Evolutionary conservation across 2,113 vertebrate genomes (phyloP), one percentile per base, ranked within the genome.

Genomic region (Equus przewalskii): DNA sequence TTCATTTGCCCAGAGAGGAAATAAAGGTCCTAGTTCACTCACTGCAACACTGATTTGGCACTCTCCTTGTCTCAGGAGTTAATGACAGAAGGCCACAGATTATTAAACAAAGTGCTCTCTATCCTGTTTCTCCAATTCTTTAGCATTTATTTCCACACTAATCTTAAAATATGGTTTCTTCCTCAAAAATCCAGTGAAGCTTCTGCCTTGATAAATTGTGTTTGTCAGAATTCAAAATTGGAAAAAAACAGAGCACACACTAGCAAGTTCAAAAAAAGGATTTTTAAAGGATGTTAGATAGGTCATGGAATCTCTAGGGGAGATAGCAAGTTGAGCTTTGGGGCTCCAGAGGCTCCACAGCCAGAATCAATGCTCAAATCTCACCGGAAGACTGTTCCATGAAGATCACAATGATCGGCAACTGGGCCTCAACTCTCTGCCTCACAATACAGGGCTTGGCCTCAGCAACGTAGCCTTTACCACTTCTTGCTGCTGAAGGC

Each of bases 11-110:
- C 91, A 93, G 82, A 79, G 97, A 97, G 95, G 73, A 96, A 95
- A 98, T 96, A 97, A 97, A 98, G 98, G 95, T 98, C 91, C 86
- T 98, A 94, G 97, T 97, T 98, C 82, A 96, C 94, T 97, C 97
- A 96, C 89, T 94, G 94, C 82, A 97, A 96, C 91, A 98, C 92
- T 93, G 97, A 85, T 80, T 96, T 97, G 92, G 86, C 92, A 93
- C 78, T 89, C 60, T 91, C 58, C 36, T 73, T 89, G 79, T 98
- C 95, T 96, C 84, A 88, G 91, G 88, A 97, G 82, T 96, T 96
- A 97, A 97, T 96, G 93, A 92, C 56, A 83, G 92, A 97, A 96
- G 92, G 65, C 58, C 86, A 91, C 58, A 89, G 93, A 96, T 97
- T 97, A 95, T 97, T 98, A 98, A 97, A 96, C 90, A 97, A 97